Base-by-base conservation (phyloP, 2,888 invertebrate species). In the Tetanocera ferruginea region DNA sequence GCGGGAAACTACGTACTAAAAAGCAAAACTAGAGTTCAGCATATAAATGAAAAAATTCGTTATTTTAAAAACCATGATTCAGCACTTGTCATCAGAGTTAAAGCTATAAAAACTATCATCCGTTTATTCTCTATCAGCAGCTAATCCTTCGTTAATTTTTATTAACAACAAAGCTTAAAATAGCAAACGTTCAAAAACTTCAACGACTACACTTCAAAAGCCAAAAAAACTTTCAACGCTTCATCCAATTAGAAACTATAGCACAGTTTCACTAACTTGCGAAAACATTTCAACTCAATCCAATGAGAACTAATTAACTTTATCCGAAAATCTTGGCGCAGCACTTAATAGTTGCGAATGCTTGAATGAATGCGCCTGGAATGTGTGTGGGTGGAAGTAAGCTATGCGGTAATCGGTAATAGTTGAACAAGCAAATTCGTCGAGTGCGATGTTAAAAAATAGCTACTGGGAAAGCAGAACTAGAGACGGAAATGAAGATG, bases 271-370 rank as follows among this genome's bases (percentile, higher is more conserved):
- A 49, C 31, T 28, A 28, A 25, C 49, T 71, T 9, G 11, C 19
- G 62, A 34, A 28, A 64, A 51, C 62, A 73, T 67, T 69, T 76
- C 60, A 70, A 60, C 78, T 81, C 84, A 84, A 83, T 73, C 84
- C 87, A 85, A 87, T 87, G 86, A 86, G 87, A 82, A 83, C 85
- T 86, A 86, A 86, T 86, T 86, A 86, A 86, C 85, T 87, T 87
- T 87, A 87, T 87, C 86, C 86, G 83, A 85, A 85, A 86, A 87
- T 87, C 87, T 87, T 83, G 84, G 86, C 80, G 78, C 80, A 80
- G 79, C 80, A 80, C 80, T 81, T 81, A 77, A 81, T 75, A 55
- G 77, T 76, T 67, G 71, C 67, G 69, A 55, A 23, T 43, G 75
- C 34, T n/a, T 9, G 60, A 62, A 79, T 79, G 66, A 62, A 64